Percentiles rank a stretch among this genome's conserved stretches.
Evolutionary conservation across 1,140 invertebrate genomes (phyloP).

Genomic region (Calliphora vicina): DNA sequence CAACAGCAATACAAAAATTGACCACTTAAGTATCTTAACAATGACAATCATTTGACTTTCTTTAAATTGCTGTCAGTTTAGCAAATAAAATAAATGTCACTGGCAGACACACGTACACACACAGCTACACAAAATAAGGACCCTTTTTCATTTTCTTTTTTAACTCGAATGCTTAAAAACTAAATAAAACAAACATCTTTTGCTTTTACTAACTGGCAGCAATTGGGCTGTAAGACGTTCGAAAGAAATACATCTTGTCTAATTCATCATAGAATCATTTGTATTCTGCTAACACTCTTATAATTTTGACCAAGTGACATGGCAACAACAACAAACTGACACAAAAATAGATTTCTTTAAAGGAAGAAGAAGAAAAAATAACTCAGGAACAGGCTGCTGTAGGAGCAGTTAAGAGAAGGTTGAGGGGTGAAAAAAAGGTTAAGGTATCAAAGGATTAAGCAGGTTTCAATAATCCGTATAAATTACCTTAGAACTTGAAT

Average conservation of each 20-base stretch:
- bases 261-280: slow-evolving; percentile 12
- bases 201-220: neutral
- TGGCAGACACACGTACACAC: neutral
- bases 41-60: slow-evolving; percentile 33
- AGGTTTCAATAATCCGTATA: slow-evolving; percentile 29
- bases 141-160: neutral
- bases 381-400: neutral
- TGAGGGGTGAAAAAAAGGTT: slow-evolving; percentile 11
- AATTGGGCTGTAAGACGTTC: no score
- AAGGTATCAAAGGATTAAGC: slow-evolving; percentile 33
- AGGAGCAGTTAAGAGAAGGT: no score
- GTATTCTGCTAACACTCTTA: neutral
- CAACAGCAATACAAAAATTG: neutral
- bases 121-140: neutral
- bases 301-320: neutral
- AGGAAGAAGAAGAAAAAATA: neutral
- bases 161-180: neutral
- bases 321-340: neutral
- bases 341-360: slow-evolving; percentile 1
- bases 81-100: slow-evolving; percentile 33
- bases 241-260: neutral
- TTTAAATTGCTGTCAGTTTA: slow-evolving; percentile 31
- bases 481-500: slow-evolving; percentile 17
- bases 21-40: slow-evolving; percentile 29
- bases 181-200: neutral